These are phyloP conservation scores for Forbesichthys agassizii DNA, from an alignment of 2,113 vertebrate species.

Conservation along the genomic window DNA sequence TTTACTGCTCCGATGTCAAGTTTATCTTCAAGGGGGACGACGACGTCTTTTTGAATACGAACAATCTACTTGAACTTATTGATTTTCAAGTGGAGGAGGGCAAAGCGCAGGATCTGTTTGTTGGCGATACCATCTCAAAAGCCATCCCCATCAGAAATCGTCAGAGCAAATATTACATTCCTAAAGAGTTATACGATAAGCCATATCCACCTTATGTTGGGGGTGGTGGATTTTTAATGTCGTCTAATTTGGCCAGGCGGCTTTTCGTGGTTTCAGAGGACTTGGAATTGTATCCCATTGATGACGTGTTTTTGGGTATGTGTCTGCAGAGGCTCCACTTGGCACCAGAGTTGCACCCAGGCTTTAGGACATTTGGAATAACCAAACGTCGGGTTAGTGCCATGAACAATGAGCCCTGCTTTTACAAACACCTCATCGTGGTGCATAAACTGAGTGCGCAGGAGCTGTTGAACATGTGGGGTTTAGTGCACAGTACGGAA, in stretches of 20 bases:
- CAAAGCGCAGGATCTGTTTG: constrained; percentile 69
- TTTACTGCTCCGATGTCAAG: constrained; percentile 69
- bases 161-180: constrained; percentile 86
- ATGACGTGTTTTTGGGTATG: constrained; percentile 87
- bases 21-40: constrained; percentile 86
- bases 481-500: constrained; percentile 58
- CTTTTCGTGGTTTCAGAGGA: constrained; percentile 70
- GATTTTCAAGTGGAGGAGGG: constrained; percentile 60
- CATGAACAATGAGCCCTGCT: constrained; percentile 85
- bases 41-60: constrained; percentile 83
- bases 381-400: constrained; percentile 57
- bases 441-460: constrained; percentile 82
- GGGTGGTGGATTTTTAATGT: constrained; percentile 83
- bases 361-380: constrained; percentile 81
- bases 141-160: constrained; percentile 79
- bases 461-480: constrained; percentile 83
- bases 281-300: constrained; percentile 83
- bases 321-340: constrained; percentile 74
- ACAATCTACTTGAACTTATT: constrained; percentile 80
- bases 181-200: constrained; percentile 72
- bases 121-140: constrained; percentile 80
- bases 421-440: constrained; percentile 80
- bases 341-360: constrained; percentile 74
- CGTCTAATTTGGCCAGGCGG: constrained; percentile 57
- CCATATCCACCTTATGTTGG: constrained; percentile 81